Evolutionary conservation across 37 sponge, comb jelly and placozoan species (phyloP), one percentile per base, ranked within the genome.

Genomic region (Amphimedon queenslandica): DNA sequence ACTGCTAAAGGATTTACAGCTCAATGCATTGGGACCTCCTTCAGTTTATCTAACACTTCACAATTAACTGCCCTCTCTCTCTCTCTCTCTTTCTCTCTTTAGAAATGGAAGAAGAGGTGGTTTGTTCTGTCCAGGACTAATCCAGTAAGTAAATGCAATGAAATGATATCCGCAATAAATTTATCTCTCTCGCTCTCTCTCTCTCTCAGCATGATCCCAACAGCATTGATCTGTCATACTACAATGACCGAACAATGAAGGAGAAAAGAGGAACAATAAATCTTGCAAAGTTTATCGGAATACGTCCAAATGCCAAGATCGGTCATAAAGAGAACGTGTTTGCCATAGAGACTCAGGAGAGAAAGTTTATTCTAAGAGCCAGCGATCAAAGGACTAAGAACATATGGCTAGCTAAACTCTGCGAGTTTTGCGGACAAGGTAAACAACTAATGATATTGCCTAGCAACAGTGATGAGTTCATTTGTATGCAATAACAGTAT

Each of bases 371-470:
- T 39, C 58, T 90, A 60, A 73, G 66, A 37, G 90, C 90, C 23
- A 57, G 68, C 0, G 84, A 90, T 40, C 43, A 33, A n/a, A 42
- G 47, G 39, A 80, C 81, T 13, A 90, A 90, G 81, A 84, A 76
- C 69, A 72, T 90, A 27, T 90, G 90, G 90, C 76, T 90, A 29
- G 90, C 90, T 0, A 90, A 90, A 51, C 77, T 90, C 31, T 84
- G 84, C 65, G 85, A 90, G 41, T 42, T 63, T 11, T 77, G 74
- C 56, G 82, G 87, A 69, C 81, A 77, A 87, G 87, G 87, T 80
- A 33, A 74, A 64, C 38, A 29, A 57, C 8, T 47, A 47, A 47
- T 47, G 13, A 47, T 47, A 47, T 67, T 6, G 29, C n/a, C 40
- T 34, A 16, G n/a, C n/a, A 11, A 28, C 35, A 34, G 69, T 18